Evolutionary conservation across 53 echinoderm and acorn worm genomes (phyloP).

Genomic region (Glandiceps talaboti): DNA sequence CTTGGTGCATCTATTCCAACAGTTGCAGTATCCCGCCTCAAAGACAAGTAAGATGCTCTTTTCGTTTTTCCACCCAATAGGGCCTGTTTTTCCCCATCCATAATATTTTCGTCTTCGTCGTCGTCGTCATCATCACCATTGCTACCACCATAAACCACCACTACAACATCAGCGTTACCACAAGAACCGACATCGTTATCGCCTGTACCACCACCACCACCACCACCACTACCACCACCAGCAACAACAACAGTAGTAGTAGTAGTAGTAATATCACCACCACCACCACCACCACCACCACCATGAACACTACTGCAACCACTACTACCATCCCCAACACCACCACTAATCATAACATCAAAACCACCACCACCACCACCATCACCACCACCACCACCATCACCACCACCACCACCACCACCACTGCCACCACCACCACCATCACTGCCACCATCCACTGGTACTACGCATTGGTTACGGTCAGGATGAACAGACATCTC

Average conservation of each 20-base stretch:
- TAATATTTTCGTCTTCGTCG: slow-evolving; percentile 3
- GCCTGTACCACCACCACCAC: not conserved
- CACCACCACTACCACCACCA: slow-evolving; percentile 1
- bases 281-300: slow-evolving; percentile 5
- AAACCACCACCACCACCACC: not conserved
- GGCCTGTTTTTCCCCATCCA: too few species aligned
- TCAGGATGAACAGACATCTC: too few species aligned
- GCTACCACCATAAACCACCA: slow-evolving; percentile 4
- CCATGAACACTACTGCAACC: not conserved
- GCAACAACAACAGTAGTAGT: slow-evolving; percentile 2
- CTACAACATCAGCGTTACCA: slow-evolving; percentile 13
- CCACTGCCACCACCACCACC: not conserved
- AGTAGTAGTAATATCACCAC: slow-evolving; percentile 1
- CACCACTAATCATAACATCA: too few species aligned
- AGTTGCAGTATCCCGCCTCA: too few species aligned
- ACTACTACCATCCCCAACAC: slow-evolving; percentile 2
- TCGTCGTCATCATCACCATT: slow-evolving; percentile 7
- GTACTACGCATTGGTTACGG: too few species aligned
- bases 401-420: slow-evolving; percentile 1
- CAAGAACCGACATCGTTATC: not conserved
- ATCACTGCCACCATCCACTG: too few species aligned
- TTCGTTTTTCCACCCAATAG: too few species aligned
- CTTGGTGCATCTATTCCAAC: too few species aligned
- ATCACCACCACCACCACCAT: not conserved
- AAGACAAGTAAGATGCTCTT: too few species aligned